Conservation (phyloP, 2,113 vertebrate genomes). For the Jaculus jaculus region DNA sequence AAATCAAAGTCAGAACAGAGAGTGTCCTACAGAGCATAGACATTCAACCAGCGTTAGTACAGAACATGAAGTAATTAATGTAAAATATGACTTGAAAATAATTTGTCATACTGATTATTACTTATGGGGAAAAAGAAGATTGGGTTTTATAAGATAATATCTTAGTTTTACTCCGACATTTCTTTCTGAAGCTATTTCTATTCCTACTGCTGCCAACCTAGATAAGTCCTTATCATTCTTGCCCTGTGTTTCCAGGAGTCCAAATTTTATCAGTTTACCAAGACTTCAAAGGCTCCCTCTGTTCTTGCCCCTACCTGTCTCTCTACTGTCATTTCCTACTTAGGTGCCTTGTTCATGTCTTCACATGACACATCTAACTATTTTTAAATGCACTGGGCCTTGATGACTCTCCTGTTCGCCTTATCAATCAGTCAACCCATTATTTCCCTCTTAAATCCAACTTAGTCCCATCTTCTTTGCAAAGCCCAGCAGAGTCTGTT, state of each 20-base stretch:
- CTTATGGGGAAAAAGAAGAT: neutral
- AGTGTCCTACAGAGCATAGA: neutral
- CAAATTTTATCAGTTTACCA: neutral
- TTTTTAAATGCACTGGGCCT: neutral
- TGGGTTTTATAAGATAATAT: neutral
- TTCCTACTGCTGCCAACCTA: neutral
- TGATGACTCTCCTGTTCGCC: neutral
- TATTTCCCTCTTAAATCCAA: neutral
- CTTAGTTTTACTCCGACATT: neutral
- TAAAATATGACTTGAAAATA: neutral
- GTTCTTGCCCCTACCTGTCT: neutral
- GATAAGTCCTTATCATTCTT: neutral
- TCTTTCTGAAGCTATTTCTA: neutral
- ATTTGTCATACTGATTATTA: neutral
- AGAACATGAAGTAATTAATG: neutral
- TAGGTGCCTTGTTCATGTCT: neutral
- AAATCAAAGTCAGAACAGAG: neutral
- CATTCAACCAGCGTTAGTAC: neutral
- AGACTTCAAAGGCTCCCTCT: neutral
- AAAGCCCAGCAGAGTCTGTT: neutral
- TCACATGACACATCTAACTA: neutral
- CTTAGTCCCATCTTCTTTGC: no score
- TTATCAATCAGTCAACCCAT: no score
- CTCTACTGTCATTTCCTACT: neutral
- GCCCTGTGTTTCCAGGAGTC: neutral